A percentile compares a stretch with the other conserved stretches of the same genome.
Conservation (phyloP, 2,888 invertebrate species). For the Agriopis leucophaearia region DNA sequence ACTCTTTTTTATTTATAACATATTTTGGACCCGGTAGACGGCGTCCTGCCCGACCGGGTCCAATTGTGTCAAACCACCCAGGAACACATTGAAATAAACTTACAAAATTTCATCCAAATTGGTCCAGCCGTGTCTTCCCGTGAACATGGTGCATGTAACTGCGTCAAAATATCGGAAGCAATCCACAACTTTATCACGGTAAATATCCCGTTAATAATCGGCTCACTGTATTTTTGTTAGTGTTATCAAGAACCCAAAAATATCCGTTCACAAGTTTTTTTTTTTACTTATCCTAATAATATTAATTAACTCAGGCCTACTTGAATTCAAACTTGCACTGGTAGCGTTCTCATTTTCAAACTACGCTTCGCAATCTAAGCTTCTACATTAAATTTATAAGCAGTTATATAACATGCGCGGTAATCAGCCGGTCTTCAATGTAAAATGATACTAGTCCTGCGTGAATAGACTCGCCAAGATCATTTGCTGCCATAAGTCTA, state of each 20-base stretch:
- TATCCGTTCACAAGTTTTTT: not conserved
- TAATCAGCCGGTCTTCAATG: constrained; percentile 48
- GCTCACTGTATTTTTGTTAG: not conserved
- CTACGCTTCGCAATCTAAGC: constrained; percentile 21
- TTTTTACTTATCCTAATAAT: not conserved
- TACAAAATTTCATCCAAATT: too few relatives aligned
- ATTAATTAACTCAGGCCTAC: not conserved
- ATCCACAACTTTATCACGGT: too few relatives aligned
- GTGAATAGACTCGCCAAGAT: constrained; percentile 41
- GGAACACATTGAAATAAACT: too few relatives aligned
- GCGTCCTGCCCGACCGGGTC: too few relatives aligned
- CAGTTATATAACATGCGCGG: constrained; percentile 34
- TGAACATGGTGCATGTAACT: too few relatives aligned
- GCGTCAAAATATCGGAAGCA: too few relatives aligned
- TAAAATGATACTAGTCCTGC: constrained; percentile 47
- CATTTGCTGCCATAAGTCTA: constrained; percentile 19
- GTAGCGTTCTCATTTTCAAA: constrained; percentile 22
- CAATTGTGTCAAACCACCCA: too few relatives aligned
- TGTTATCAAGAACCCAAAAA: not conserved
- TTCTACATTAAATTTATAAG: constrained; percentile 21
- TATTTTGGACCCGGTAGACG: too few relatives aligned
- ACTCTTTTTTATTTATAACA: too few relatives aligned
- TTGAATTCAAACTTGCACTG: constrained; percentile 5
- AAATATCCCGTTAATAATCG: too few relatives aligned
- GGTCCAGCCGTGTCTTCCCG: too few relatives aligned